Percentiles rank a stretch among this genome's conserved stretches.
phyloP scores from a whole-genome alignment of 1,140 invertebrate genomes.

The Hypothenemus hampei region DNA sequence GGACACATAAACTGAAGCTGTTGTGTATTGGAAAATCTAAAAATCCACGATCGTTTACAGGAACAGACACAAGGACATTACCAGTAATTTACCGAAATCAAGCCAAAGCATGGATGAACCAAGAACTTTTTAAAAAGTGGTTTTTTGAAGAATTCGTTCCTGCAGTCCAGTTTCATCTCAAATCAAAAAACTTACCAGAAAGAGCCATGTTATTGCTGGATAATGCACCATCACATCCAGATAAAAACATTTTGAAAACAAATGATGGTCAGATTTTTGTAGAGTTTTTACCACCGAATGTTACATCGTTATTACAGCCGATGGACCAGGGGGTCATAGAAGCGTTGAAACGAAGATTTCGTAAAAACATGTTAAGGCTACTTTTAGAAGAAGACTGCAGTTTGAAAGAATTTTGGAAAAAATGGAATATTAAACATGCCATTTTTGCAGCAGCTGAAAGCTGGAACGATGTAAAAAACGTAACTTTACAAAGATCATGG shows the following conservation, averaged over 20 bases:
- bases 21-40: conserved; percentile 40
- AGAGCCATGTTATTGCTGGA: neutral
- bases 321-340: neutral
- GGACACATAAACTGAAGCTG: conserved; percentile 40
- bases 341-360: neutral
- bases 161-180: neutral
- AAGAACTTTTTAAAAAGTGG: conserved; percentile 8
- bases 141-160: neutral
- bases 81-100: conserved; percentile 37
- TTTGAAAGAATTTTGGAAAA: neutral
- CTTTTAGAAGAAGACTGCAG: neutral
- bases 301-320: neutral
- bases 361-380: neutral
- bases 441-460: neutral
- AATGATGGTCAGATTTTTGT: neutral
- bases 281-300: neutral
- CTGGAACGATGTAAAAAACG: neutral
- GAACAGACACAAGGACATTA: neutral
- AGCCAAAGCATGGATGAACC: conserved; percentile 30
- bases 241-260: neutral
- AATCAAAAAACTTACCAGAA: neutral
- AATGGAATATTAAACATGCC: neutral
- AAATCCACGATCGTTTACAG: conserved; percentile 30
- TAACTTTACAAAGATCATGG: neutral
- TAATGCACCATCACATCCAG: neutral